Conservation (phyloP, 2,888 invertebrate genomes). For the Noctuana brunneofusca region DNA sequence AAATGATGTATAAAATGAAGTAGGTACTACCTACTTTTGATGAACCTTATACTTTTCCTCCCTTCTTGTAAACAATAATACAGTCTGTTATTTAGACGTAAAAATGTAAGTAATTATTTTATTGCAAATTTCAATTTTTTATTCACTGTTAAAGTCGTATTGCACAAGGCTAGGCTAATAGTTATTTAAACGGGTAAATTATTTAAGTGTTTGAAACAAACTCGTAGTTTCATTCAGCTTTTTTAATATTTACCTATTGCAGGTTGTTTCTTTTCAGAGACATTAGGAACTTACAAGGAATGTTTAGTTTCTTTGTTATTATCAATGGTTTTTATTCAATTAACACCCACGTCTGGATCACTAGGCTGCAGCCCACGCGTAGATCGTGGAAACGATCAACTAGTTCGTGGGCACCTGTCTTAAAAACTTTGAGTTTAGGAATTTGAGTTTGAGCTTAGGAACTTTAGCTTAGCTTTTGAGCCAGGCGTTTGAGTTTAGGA, state of each 20-base stretch:
- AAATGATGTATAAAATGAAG: not conserved
- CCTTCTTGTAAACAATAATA: too few species aligned
- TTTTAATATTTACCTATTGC: too few species aligned
- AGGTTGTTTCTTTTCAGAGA: not conserved
- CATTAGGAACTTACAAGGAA: slow-evolving; percentile 6
- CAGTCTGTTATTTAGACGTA: too few species aligned
- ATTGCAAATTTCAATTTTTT: too few species aligned
- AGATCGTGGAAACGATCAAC: slow-evolving; percentile 33
- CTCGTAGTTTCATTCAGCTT: too few species aligned
- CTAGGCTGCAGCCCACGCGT: slow-evolving; percentile 40
- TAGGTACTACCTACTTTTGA: too few species aligned
- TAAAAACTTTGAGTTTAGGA: slow-evolving; percentile 17
- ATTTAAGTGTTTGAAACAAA: too few species aligned
- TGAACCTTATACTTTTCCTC: too few species aligned
- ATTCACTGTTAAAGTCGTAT: too few species aligned
- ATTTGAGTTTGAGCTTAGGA: not conserved
- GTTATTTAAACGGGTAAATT: too few species aligned
- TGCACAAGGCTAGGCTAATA: too few species aligned
- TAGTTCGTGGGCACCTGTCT: slow-evolving; percentile 10
- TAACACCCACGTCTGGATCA: slow-evolving; percentile 43
- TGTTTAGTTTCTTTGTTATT: slow-evolving; percentile 37
- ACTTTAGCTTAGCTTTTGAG: not conserved
- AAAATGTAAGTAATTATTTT: too few species aligned
- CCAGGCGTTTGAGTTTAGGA: not conserved
- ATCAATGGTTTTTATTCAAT: slow-evolving; percentile 45